A percentile compares a stretch with the other conserved stretches of the same genome.
These are phyloP conservation scores for Stichopus horrens DNA, from an alignment of 53 echinoderm and acorn worm genomes.

Conservation along the genomic window DNA sequence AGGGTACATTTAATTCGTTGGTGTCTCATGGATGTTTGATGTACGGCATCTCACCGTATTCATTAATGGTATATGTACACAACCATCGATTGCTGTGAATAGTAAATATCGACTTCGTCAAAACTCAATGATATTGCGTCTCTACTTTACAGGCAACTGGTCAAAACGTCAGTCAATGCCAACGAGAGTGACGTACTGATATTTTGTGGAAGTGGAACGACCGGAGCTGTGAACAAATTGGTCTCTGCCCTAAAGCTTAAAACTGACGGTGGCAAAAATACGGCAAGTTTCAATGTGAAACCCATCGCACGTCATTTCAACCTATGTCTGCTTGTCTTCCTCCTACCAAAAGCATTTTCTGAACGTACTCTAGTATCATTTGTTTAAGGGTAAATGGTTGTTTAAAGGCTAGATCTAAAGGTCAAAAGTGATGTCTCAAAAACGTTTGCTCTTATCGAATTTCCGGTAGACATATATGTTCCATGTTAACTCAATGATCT, in stretches of 20 bases:
- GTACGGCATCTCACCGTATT: neutral
- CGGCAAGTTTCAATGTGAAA: constrained; percentile 48
- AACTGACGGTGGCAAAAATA: constrained; percentile 68
- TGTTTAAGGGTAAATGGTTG: too few relatives aligned
- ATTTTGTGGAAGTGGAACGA: constrained; percentile 86
- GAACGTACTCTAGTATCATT: too few relatives aligned
- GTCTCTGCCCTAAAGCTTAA: constrained; percentile 65
- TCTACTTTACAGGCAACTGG: constrained; percentile 62
- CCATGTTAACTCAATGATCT: too few relatives aligned
- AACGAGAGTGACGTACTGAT: constrained; percentile 68
- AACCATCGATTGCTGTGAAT: neutral
- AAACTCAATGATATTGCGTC: neutral
- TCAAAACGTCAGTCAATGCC: constrained; percentile 81
- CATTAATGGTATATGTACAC: neutral
- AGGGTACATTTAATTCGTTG: too few relatives aligned
- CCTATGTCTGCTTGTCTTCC: too few relatives aligned
- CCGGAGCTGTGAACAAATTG: constrained; percentile 85
- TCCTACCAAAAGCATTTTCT: too few relatives aligned
- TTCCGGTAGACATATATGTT: too few relatives aligned
- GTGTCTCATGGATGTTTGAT: too few relatives aligned
- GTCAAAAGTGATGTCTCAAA: too few relatives aligned
- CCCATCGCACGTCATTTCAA: too few relatives aligned
- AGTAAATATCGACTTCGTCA: neutral
- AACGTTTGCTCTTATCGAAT: too few relatives aligned
- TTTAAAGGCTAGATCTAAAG: too few relatives aligned